Base-by-base conservation (phyloP, 1,140 invertebrate species). In the Hylyphantes graminicola region DNA sequence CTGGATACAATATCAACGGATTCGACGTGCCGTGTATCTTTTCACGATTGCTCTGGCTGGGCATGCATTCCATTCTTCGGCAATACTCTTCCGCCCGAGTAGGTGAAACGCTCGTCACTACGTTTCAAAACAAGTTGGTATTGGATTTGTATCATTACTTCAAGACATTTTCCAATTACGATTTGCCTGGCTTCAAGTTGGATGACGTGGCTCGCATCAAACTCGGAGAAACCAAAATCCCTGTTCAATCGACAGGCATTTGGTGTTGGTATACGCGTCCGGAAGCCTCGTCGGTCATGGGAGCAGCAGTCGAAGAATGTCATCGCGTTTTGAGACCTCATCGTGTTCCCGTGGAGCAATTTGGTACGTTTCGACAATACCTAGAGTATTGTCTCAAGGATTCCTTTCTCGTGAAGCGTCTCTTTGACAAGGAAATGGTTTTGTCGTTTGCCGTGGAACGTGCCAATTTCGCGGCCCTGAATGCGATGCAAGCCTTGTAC, bases 61-160 rank as follows among this genome's bases (percentile, higher is more conserved):
- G 53, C 10, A 12, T 13, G 48, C 11, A 63, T 21, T 10, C 15
- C 12, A 50, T 81, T 13, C 48, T 81, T 7, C 10, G 9, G 1
- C 21, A 81, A 7, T 81, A 81, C 53, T 61, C 67, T 0, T 73
- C 78, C 6, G 19, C 1, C 10, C 7, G 4, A 7, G n/a, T 72
- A 2, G 68, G 78, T 5, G 21, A 19, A 8, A 10, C 4, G 0
- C 7, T 63, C 3, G 68, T 81, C 3, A 73, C 78, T 0, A 81
- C 78, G 11, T 81, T 63, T 35, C 55, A 72, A 21, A 72, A 72
- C 4, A 81, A 72, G 63, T 6, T 81, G 9, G 68, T 81, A 0
- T 35, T 81, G 21, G 78, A 81, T 73, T 21, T 81, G 48, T 81
- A 81, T 54, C 35, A 59, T 7, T 81, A 73, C n/a, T 53, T 81